Evolutionary conservation across 2,888 invertebrate genomes (phyloP).

Genomic region (Margaritifera margaritifera): DNA sequence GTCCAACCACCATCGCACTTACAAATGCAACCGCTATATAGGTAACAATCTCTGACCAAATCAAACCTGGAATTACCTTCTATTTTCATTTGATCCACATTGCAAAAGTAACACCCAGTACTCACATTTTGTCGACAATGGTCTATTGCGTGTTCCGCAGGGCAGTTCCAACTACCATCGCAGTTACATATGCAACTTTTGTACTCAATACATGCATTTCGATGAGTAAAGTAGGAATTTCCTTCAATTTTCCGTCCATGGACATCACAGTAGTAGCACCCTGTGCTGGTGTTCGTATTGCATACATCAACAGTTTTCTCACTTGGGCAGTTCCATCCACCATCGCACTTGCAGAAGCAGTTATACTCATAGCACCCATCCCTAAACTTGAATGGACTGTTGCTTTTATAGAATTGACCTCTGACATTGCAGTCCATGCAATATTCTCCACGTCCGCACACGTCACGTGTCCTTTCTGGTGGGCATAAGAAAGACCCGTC

Average conservation of each 20-base stretch:
- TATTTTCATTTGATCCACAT: conserved; percentile 41
- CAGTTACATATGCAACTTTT: conserved; percentile 47
- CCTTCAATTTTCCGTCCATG: conserved; percentile 26
- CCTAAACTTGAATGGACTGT: conserved; percentile 38
- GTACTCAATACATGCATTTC: conserved; percentile 48
- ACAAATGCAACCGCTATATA: conserved; percentile 53
- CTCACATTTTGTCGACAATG: conserved; percentile 39
- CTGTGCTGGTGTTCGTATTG: conserved; percentile 18
- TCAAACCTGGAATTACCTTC: conserved; percentile 50
- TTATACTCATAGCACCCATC: conserved; percentile 49
- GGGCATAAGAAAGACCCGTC: conserved; percentile 51
- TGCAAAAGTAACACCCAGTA: conserved; percentile 50
- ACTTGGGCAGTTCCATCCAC: conserved; percentile 50
- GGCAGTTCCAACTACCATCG: conserved; percentile 49
- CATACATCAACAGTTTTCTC: conserved; percentile 36
- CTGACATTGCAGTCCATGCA: background rate
- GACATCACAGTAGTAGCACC: conserved; percentile 32
- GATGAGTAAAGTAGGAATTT: conserved; percentile 39
- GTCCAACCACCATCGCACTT: conserved; percentile 61
- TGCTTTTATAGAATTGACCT: conserved; percentile 26
- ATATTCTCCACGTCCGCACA: conserved; percentile 22
- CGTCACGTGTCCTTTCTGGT: conserved; percentile 27
- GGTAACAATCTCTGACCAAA: conserved; percentile 49
- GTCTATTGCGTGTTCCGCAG: conserved; percentile 34
- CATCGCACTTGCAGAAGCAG: conserved; percentile 55